Conservation (phyloP, 2,888 invertebrate species). For the Melieria omissa region DNA sequence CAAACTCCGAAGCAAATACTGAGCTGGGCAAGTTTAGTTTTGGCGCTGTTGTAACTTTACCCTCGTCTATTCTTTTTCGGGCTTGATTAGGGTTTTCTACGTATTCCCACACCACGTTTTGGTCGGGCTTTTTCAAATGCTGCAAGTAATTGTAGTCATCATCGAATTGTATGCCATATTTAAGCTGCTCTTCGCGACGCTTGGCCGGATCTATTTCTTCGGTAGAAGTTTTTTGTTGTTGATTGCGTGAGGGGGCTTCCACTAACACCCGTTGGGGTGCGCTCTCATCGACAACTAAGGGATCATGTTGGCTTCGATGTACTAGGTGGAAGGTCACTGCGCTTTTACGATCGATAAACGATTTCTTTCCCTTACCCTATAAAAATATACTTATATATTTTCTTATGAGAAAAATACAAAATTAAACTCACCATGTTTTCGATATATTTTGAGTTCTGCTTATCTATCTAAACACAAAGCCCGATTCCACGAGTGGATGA, state of each 20-base stretch:
- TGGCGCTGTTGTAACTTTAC: conserved; percentile 44
- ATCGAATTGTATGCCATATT: conserved; percentile 92
- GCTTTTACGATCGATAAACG: conserved; percentile 90
- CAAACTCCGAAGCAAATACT: conserved; percentile 86
- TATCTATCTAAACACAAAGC: too few species aligned
- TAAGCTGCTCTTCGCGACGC: conserved; percentile 77
- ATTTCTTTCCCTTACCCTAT: conserved; percentile 62
- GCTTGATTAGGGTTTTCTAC: conserved; percentile 63
- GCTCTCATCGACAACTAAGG: conserved; percentile 85
- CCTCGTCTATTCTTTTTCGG: conserved; percentile 50
- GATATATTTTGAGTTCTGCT: background rate
- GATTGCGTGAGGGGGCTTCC: conserved; percentile 65
- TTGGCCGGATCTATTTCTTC: conserved; percentile 66
- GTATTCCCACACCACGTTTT: conserved; percentile 65
- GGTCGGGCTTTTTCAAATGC: conserved; percentile 73
- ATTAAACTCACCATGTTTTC: background rate
- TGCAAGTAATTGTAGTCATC: conserved; percentile 96
- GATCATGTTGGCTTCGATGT: conserved; percentile 94
- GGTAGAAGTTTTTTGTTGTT: conserved; percentile 47
- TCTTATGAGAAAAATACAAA: background rate
- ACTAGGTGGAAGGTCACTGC: conserved; percentile 92
- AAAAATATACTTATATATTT: background rate
- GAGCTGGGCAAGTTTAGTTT: conserved; percentile 81
- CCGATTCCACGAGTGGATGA: too few species aligned
- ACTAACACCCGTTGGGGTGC: conserved; percentile 90